These are phyloP conservation scores for Scrobipalpa atriplicella DNA, from an alignment of 2,888 invertebrate genomes.

Conservation along the genomic window DNA sequence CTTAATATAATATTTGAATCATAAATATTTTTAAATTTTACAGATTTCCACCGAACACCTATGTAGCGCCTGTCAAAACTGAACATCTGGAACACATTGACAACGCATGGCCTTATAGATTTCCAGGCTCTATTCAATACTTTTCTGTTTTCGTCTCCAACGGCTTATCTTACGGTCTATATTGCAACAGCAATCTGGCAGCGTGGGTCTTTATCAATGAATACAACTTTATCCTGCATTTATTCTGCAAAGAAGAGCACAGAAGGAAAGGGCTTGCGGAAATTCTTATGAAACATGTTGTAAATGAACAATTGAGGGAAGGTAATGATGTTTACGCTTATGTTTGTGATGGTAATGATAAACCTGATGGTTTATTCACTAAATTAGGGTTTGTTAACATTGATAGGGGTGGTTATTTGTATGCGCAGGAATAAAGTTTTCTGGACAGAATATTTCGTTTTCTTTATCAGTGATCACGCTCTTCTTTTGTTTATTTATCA, in stretches of 20 bases:
- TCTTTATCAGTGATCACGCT: no score
- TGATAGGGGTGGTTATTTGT: conserved; percentile 33
- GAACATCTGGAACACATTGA: conserved; percentile 38
- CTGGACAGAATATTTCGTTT: not conserved
- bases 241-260: conserved; percentile 41
- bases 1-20: no score
- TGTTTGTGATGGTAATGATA: conserved; percentile 40
- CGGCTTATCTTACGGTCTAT: conserved; percentile 41
- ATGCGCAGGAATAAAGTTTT: not conserved
- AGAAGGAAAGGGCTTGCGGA: conserved; percentile 44
- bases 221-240: conserved; percentile 41
- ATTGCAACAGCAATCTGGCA: conserved; percentile 38
- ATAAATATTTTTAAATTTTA: no score
- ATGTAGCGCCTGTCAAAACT: conserved; percentile 26
- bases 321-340: conserved; percentile 42
- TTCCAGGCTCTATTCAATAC: conserved; percentile 33
- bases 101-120: conserved; percentile 40
- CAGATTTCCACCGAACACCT: conserved; percentile 25
- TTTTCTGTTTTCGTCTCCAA: conserved; percentile 39
- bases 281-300: conserved; percentile 38
- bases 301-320: conserved; percentile 39
- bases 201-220: conserved; percentile 48
- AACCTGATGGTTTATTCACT: conserved; percentile 37
- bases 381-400: conserved; percentile 40
- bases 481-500: no score